phyloP scores from a whole-genome alignment of 2,888 invertebrate genomes.

The Flexamia atlantica region DNA sequence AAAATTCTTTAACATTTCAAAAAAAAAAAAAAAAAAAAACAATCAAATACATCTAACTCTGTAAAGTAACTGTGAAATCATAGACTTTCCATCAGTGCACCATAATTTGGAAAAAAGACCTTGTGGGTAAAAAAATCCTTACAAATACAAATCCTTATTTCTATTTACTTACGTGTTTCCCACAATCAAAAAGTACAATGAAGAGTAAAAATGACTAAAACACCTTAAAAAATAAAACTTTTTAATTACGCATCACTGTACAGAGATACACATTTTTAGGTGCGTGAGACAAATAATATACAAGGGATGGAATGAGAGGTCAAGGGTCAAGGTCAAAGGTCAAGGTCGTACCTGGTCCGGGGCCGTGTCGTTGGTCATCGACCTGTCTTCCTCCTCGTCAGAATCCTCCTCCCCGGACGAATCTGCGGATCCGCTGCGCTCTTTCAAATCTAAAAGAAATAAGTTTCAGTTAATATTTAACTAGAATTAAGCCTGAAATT shows the following conservation, averaged over 20 bases:
- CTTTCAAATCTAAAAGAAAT: conserved; percentile 65
- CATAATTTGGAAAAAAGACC: too few species aligned
- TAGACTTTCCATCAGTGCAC: too few species aligned
- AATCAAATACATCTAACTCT: too few species aligned
- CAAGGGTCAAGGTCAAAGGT: background rate
- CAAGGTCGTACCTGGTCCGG: conserved; percentile 70
- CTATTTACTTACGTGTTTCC: too few species aligned
- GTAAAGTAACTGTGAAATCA: too few species aligned
- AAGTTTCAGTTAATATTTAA: too few species aligned
- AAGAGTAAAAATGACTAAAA: background rate
- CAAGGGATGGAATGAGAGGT: background rate
- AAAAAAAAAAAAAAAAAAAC: too few species aligned
- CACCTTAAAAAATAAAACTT: conserved; percentile 5
- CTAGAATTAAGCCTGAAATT: too few species aligned
- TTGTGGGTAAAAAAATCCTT: too few species aligned
- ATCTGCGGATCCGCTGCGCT: conserved; percentile 71
- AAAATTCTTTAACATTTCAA: too few species aligned
- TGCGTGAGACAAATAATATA: background rate
- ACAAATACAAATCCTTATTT: too few species aligned
- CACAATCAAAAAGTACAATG: background rate
- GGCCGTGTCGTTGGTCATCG: conserved; percentile 67
- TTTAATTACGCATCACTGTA: conserved; percentile 30
- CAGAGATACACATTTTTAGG: background rate
- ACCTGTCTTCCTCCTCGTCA: conserved; percentile 72
- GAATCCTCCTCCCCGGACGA: conserved; percentile 74